These are phyloP conservation scores for Staurois parvus DNA, from an alignment of 2,797 vertebrate genomes.

Conservation along the genomic window DNA sequence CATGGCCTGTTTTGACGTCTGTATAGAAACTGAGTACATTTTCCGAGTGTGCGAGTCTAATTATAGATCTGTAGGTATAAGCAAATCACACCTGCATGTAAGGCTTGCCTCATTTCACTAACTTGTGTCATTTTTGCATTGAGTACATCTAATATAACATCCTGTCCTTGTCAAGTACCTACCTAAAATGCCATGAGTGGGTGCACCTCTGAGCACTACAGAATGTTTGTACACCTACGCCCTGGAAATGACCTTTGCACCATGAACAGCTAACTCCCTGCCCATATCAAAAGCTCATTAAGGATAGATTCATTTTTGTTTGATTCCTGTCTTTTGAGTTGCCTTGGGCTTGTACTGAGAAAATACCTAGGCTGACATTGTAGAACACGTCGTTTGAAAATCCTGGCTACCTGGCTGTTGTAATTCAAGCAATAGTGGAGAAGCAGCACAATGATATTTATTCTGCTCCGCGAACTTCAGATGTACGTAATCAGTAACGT, in stretches of 20 bases:
- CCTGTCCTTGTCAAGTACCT: slow-evolving; percentile 19
- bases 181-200: slow-evolving; percentile 51
- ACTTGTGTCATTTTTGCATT: slow-evolving; percentile 14
- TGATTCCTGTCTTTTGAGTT: slow-evolving; percentile 35
- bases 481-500: too few relatives aligned
- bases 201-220: slow-evolving; percentile 13
- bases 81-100: not conserved
- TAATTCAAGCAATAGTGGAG: too few relatives aligned
- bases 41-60: not conserved
- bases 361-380: not conserved
- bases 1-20: too few relatives aligned
- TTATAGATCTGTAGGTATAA: slow-evolving; percentile 14
- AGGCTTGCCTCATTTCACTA: slow-evolving; percentile 27
- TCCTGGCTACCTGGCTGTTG: too few relatives aligned
- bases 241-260: slow-evolving; percentile 51
- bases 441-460: too few relatives aligned
- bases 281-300: slow-evolving; percentile 3
- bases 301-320: not conserved
- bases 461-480: too few relatives aligned
- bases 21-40: not conserved
- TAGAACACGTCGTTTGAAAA: too few relatives aligned
- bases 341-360: not conserved
- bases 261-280: not conserved
- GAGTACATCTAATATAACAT: not conserved
- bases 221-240: slow-evolving; percentile 29